Base-by-base conservation (phyloP, 2,888 invertebrate species). In the Anarsia innoxiella region DNA sequence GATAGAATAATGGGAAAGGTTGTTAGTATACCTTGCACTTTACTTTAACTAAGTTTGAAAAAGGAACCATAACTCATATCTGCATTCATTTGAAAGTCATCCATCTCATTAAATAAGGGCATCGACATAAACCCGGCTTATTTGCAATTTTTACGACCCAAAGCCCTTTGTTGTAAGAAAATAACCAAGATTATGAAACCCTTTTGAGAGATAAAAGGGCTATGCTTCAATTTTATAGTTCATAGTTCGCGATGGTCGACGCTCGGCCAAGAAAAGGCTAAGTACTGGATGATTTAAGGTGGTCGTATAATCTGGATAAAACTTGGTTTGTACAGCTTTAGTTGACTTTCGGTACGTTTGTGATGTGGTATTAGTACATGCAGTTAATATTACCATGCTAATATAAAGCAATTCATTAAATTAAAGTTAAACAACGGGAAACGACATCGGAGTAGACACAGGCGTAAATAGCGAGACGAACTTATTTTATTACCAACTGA, bases 141-240 rank as follows among this genome's bases (percentile, higher is more conserved):
- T 76, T 77, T 73, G 76, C 78, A 71, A 74, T 76, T 80, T 79
- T 82, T 80, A 82, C 70, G 77, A 74, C 60, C 41, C 46, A 52
- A n/a, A n/a, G n/a, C 53, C 66, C 59, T 65, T 74, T 76, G 74
- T 76, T 66, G 62, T 56, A 64, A 47, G 64, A 48, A 53, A 47
- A 58, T 67, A 69, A 72, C 65, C n/a, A 65, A 71, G 70, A 76
- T n/a, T 73, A 70, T 68, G 59, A 56, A 56, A 57, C 62, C 69
- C 70, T 69, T 79, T 74, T 75, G 65, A 76, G 55, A 62, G 60
- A 68, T 69, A 66, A 28, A 62, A 65, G 52, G 56, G 71, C 67
- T 62, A 76, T 79, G 64, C 77, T 74, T 82, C 77, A 82, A 80
- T 71, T 80, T 83, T 82, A 80, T 77, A 76, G 82, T 73, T 76